Percentiles rank a stretch among this genome's conserved stretches.
Evolutionary conservation across 1,140 invertebrate genomes (phyloP).

Genomic region (Anagrus nilaparvatae): DNA sequence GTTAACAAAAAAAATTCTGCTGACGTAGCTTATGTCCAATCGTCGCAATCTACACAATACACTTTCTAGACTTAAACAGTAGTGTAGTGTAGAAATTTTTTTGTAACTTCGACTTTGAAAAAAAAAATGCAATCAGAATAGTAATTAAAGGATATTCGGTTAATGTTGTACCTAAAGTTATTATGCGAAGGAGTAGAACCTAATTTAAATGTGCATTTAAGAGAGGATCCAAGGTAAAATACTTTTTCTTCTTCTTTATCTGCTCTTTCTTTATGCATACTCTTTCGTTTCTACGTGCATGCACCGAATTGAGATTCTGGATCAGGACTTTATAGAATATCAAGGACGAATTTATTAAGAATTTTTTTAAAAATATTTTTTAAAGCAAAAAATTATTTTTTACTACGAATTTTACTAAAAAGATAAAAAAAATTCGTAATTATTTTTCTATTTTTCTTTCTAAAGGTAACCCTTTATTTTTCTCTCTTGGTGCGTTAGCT

Average conservation of each 20-base stretch:
- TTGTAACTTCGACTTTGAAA: too few relatives aligned
- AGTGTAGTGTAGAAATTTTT: slow-evolving; percentile 17
- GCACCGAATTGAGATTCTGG: not conserved
- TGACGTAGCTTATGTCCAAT: slow-evolving; percentile 12
- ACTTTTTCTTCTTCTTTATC: slow-evolving; percentile 8
- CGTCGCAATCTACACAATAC: slow-evolving; percentile 21
- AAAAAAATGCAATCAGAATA: slow-evolving; percentile 32
- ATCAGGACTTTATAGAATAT: too few relatives aligned
- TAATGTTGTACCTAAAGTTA: too few relatives aligned
- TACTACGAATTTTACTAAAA: too few relatives aligned
- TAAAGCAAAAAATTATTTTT: too few relatives aligned
- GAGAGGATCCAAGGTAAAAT: slow-evolving; percentile 30
- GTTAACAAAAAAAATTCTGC: slow-evolving; percentile 1
- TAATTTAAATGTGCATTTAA: slow-evolving; percentile 31
- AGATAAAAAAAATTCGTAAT: too few relatives aligned
- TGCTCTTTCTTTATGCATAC: slow-evolving; percentile 1
- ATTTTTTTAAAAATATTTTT: too few relatives aligned
- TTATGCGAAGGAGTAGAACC: slow-evolving; percentile 28
- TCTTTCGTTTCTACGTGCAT: not conserved
- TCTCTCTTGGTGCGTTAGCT: not conserved
- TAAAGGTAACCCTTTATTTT: slow-evolving; percentile 7
- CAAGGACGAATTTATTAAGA: too few relatives aligned
- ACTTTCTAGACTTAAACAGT: slow-evolving; percentile 16
- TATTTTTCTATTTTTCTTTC: too few relatives aligned
- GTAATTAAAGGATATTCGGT: slow-evolving; percentile 36